Conservation (phyloP, 2,888 invertebrate genomes). For the Heteropelma amictum region DNA sequence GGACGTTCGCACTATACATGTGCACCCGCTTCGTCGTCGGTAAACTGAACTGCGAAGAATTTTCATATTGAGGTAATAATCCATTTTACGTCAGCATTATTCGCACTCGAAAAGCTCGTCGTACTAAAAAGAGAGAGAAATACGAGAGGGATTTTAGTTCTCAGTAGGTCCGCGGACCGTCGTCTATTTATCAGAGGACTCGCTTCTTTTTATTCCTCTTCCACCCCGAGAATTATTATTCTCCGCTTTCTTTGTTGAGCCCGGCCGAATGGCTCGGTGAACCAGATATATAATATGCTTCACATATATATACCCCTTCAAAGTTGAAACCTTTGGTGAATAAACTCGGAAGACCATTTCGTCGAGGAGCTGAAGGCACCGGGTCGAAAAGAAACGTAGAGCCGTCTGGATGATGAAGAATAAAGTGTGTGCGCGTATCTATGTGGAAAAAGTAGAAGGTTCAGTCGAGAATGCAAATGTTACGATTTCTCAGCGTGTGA, state of each 20-base stretch:
- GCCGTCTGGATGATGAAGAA: conserved; percentile 18
- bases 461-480: conserved; percentile 32
- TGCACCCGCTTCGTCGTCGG: not conserved
- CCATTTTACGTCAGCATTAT: conserved; percentile 25
- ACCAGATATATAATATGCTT: not conserved
- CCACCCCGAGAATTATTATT: conserved; percentile 12
- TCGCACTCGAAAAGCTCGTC: not conserved
- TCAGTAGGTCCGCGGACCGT: conserved; percentile 28
- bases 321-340: conserved; percentile 18
- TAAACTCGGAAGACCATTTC: conserved; percentile 25
- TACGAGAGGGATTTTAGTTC: conserved; percentile 11
- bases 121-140: not conserved
- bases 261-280: conserved; percentile 5
- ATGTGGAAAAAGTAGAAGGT: conserved; percentile 34
- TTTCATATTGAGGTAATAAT: conserved; percentile 32
- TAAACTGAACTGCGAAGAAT: conserved; percentile 17
- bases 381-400: not conserved
- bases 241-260: conserved; percentile 18
- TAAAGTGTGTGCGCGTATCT: not conserved
- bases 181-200: conserved; percentile 26
- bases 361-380: conserved; percentile 18
- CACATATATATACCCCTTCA: not conserved
- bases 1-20: not conserved
- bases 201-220: conserved; percentile 30
- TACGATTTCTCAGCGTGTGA: conserved; percentile 5